Base-by-base conservation (phyloP, 2,113 vertebrate species). In the Rhea americana region DNA sequence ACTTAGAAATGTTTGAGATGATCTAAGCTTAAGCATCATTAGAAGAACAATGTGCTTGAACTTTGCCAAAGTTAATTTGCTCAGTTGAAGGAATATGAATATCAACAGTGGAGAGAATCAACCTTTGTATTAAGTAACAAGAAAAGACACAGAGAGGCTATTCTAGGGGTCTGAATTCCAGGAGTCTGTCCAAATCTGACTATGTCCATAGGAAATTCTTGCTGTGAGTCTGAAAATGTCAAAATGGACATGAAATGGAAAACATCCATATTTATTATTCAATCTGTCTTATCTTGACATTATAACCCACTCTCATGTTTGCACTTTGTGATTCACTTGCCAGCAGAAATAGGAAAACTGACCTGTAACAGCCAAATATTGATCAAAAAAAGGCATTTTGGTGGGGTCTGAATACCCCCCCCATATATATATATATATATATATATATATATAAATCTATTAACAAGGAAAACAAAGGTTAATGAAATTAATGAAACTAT, bases 401-500 rank as follows among this genome's bases (percentile, higher is more conserved):
- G 47, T 55, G 8, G 3, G 2, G 2, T 73, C 26, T 87, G 45
- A 59, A 73, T 62, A 73, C 14, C 35, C 35, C 35, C 35, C 35
- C 35, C 35, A 48, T 66, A 19, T 22, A 63, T 61, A 35, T 70
- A 70, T 61, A 3, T 43, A 43, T 45, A 45, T 45, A 43, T 66
- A 19, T 22, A 63, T 61, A 35, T 70, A 62, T 61, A 3, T 56
- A 30, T 30, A 53, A 35, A 74, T 62, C 24, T 77, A 56, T 70
- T 76, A 82, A 70, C 50, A 89, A 41, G 73, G 9, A 71, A 79
- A 77, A 32, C 50, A 92, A 91, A 94, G 35, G 20, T 89, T 91
- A 94, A 58, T 89, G 66, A 74, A 82, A 66, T 89, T 91, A 94
- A 58, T 89, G 66, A 74, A 82, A 66, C 35, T 55, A 58, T 41